Evolutionary conservation across 1,140 invertebrate genomes (phyloP), one percentile per base, ranked within the genome.

Genomic region (Oryctes rhinoceros): DNA sequence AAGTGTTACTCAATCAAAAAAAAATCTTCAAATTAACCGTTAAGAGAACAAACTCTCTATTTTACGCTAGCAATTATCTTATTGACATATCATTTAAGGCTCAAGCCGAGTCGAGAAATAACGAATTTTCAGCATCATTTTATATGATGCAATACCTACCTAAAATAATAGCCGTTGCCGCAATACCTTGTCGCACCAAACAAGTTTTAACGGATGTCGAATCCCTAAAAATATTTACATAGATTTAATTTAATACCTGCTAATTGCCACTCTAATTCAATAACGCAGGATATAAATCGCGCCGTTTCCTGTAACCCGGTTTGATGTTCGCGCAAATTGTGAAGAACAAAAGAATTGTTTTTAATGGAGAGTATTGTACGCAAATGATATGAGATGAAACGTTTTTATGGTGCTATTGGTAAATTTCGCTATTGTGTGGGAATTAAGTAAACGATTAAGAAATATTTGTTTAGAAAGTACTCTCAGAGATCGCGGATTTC

Each of bases 231-330:
- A 53, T 53, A n/a, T 53, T 53, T 53, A 13, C 49, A 53, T 53
- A 15, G 13, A 53, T 13, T 44, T 44, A 44, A 44, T 44, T 53
- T 53, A 53, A 53, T n/a, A 53, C 13, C 4, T 53, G n/a, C 11
- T 53, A 53, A 53, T 53, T 53, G 49, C n/a, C n/a, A 53, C 6
- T 53, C 49, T 53, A 53, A 53, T 53, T 53, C 49, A 53, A 53
- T 53, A 53, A 53, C 49, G 49, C 49, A 53, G 49, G 49, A 53
- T n/a, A n/a, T 53, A n/a, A 53, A 53, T 13, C n/a, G 13, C 11
- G 49, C 49, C 6, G 49, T n/a, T 53, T 53, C 49, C 49, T 53
- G 49, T 53, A 53, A 53, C 49, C 49, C n/a, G 49, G 13, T 53
- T n/a, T 53, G n/a, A 53, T 53, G 49, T 53, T 11, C 49, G 49